Percentiles rank a stretch among this genome's conserved stretches.
Conservation (phyloP, 2,113 vertebrate genomes). For the Paedocypris sp. region DNA sequence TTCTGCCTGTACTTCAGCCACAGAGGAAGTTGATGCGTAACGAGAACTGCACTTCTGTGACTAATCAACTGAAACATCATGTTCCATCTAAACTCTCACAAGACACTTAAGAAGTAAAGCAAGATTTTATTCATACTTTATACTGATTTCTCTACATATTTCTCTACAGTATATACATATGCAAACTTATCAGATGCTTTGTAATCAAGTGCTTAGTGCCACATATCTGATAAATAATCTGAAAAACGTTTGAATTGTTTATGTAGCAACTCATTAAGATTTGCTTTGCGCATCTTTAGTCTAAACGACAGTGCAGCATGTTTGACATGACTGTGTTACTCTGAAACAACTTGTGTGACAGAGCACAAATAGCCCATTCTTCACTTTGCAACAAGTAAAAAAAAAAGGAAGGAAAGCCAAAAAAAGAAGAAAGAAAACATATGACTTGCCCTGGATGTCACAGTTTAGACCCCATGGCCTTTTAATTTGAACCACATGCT, state of each 20-base stretch:
- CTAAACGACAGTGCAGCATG: too few relatives aligned
- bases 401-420: not conserved
- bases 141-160: too few relatives aligned
- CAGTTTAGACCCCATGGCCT: not conserved
- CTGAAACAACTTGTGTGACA: not conserved
- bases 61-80: not conserved
- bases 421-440: not conserved
- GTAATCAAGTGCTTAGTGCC: too few relatives aligned
- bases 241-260: too few relatives aligned
- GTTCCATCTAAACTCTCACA: not conserved
- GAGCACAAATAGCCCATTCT: not conserved
- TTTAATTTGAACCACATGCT: conserved; percentile 17
- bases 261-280: too few relatives aligned
- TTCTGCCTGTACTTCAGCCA: not conserved
- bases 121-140: not conserved
- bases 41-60: not conserved
- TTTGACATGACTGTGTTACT: too few relatives aligned
- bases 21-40: conserved; percentile 1
- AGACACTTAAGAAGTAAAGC: too few relatives aligned
- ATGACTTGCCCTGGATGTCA: not conserved
- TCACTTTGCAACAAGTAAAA: not conserved
- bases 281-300: too few relatives aligned
- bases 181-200: too few relatives aligned
- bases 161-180: too few relatives aligned
- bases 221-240: too few relatives aligned